Evolutionary conservation across 2,888 invertebrate species (phyloP), one percentile per base, ranked within the genome.

Genomic region (Pandemis corylana): DNA sequence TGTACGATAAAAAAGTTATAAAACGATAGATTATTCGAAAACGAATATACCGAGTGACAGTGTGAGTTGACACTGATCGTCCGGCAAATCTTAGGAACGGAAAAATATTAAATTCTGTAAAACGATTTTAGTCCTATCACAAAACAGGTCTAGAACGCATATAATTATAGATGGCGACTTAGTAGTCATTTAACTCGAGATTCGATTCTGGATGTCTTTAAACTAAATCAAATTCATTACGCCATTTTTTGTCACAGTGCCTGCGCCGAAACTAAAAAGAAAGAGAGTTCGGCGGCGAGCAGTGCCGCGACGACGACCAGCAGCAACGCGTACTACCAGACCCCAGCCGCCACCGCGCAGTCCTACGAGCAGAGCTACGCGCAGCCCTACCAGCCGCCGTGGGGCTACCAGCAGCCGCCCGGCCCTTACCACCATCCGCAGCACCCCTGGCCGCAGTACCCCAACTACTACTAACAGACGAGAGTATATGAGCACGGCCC

Each of bases 341-440:
- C 90, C 76, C 87, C 87, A 61, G 79, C 86, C 53, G 85, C 89
- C 15, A 79, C 87, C n/a, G 84, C 90, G 77, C 87, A 86, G 80
- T 85, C 90, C 6, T 93, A 92, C 88, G 91, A 93, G 71, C 93
- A 92, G 85, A 88, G 88, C 63, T 93, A 94, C 85, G 87, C 91
- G 82, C 90, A 89, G 84, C 91, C 90, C 79, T 93, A 92, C 87
- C 93, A 92, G 85, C 90, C 93, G 78, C 90, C 93, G 15, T 94
- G 94, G 94, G 91, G 92, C 78, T 94, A 94, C 87, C 94, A 94
- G 85, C 94, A 94, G 82, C 92, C 94, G 64, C 90, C 93, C 67
- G 90, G 89, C 4, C 92, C 94, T 74, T 93, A 94, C 85, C 93
- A 92, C 77, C 94, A 94, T 82, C 94, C 91, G 79, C 90, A 91